Conservation (phyloP, 2,888 invertebrate genomes). For the Lepidocyrtinus sp. region DNA sequence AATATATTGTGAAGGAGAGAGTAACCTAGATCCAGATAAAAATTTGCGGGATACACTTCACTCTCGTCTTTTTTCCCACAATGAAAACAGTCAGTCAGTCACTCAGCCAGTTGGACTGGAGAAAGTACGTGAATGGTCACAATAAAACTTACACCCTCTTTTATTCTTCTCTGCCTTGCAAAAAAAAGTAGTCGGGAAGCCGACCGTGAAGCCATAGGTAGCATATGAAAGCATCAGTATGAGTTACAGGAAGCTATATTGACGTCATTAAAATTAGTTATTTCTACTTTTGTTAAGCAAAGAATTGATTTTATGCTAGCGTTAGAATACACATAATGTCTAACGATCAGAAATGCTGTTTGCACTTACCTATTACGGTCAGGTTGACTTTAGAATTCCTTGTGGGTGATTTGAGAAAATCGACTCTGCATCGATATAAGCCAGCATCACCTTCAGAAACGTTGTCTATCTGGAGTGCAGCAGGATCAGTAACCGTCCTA, state of each 20-base stretch:
- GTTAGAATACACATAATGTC: neutral
- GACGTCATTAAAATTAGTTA: constrained; percentile 55
- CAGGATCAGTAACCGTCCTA: constrained; percentile 66
- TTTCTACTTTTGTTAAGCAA: constrained; percentile 51
- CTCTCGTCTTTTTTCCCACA: constrained; percentile 21
- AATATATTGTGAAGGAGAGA: neutral
- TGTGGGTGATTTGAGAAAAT: constrained; percentile 72
- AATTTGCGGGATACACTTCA: constrained; percentile 44
- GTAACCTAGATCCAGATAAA: constrained; percentile 36
- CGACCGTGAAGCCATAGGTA: neutral
- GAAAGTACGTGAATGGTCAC: constrained; percentile 15
- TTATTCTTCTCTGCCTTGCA: constrained; percentile 8
- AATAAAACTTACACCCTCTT: constrained; percentile 4
- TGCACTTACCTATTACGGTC: constrained; percentile 72
- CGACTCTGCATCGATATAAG: constrained; percentile 72
- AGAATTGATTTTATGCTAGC: neutral
- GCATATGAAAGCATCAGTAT: constrained; percentile 21
- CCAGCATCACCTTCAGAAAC: constrained; percentile 71
- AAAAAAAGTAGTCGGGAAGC: constrained; percentile 11
- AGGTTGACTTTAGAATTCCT: constrained; percentile 72
- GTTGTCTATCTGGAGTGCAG: constrained; percentile 70
- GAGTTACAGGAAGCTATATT: constrained; percentile 27
- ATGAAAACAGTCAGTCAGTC: constrained; percentile 23
- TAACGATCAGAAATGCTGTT: constrained; percentile 40
- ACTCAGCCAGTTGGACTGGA: constrained; percentile 27